Evolutionary conservation across 2,888 invertebrate genomes (phyloP), one percentile per base, ranked within the genome.

Genomic region (Ctenicera cuprea): DNA sequence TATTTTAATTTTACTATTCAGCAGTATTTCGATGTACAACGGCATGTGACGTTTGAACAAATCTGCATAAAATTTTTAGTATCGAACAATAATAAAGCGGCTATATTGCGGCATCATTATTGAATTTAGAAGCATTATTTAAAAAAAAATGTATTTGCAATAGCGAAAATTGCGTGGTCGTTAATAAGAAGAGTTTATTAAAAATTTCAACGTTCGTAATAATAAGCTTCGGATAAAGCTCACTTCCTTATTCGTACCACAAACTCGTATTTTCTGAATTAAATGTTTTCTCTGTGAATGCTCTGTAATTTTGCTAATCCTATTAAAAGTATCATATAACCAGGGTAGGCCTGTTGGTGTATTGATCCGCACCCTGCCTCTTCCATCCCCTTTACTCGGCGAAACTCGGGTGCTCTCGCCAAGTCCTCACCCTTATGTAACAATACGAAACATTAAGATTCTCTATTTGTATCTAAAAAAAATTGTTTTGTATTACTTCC

Each of bases 271-370:
- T 81, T 80, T 82, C 78, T 78, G 82, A 82, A 84, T 85, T 84
- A 84, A 85, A 84, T 83, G 85, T 83, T 84, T 82, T 82, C 83
- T 82, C 81, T 82, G 80, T 80, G 81, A 84, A 84, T 84, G 85
- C 85, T 82, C 84, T 83, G 85, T 86, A 86, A 86, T 86, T 86
- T 86, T 82, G 84, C 82, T 86, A 86, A 86, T 86, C 86, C 86
- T 83, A 86, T 86, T 86, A 86, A 85, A 86, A 85, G 86, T 86
- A 86, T 86, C 86, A 83, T 83, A 85, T 86, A 85, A 85, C 86
- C 84, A 81, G 83, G 84, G 82, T 84, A 84, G 84, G 84, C 85
- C 85, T 84, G 83, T 84, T 84, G 83, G 83, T 81, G 83, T 85
- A 85, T 86, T 85, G 86, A 86, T 85, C 85, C 82, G 80, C 79